Conservation (phyloP, 92 coral and sea anemone species). For the Umimayanthus chanpuru region DNA sequence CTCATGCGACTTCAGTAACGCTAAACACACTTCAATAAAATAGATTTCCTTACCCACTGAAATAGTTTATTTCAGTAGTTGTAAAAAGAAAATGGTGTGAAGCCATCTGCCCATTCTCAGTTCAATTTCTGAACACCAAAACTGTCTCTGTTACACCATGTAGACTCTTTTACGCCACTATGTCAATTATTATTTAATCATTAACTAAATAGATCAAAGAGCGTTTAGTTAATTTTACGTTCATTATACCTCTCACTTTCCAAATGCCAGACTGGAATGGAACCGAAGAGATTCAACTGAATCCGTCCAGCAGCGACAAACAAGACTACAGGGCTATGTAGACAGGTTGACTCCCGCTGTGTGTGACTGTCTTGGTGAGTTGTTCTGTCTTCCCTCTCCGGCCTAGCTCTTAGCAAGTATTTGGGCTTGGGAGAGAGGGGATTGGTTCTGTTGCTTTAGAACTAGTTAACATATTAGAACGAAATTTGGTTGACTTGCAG, state of each 20-base stretch:
- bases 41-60: neutral
- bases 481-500: too few species aligned
- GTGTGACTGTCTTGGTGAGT: conserved; percentile 80
- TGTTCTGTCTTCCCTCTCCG: neutral
- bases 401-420: too few species aligned
- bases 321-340: conserved; percentile 48
- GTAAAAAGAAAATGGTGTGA: neutral
- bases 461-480: too few species aligned
- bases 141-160: neutral
- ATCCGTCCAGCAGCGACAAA: conserved; percentile 40
- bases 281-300: conserved; percentile 38
- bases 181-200: too few species aligned
- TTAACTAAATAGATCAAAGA: neutral
- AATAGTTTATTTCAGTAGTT: neutral
- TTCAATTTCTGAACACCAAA: neutral
- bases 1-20: too few species aligned
- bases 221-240: neutral
- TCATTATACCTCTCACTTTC: neutral
- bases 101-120: neutral
- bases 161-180: neutral
- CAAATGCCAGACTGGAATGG: conserved; percentile 66
- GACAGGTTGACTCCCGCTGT: conserved; percentile 57
- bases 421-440: too few species aligned
- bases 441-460: too few species aligned
- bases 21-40: too few species aligned